Evolutionary conservation across 2,888 invertebrate species (phyloP).

Genomic region (Conus canariensis): DNA sequence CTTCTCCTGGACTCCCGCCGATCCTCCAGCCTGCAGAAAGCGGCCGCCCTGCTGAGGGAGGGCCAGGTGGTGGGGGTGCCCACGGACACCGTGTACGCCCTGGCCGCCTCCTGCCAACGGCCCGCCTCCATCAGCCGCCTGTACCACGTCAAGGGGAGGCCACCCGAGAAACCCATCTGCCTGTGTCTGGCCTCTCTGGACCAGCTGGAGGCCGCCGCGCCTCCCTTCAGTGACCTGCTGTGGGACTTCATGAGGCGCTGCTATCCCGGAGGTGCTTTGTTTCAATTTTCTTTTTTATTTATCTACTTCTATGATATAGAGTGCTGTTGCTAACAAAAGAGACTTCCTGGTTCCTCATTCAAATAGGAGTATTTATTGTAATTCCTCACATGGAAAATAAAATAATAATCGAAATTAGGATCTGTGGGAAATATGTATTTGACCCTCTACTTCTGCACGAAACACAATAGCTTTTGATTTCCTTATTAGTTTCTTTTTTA

Average conservation of each 20-base stretch:
- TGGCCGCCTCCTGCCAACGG: conserved; percentile 62
- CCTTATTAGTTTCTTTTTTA: too few relatives aligned
- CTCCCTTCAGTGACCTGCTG: conserved; percentile 59
- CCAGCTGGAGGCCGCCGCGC: conserved; percentile 58
- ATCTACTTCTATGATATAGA: background rate
- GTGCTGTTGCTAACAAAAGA: background rate
- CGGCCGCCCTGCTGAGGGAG: conserved; percentile 55
- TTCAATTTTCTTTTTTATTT: background rate
- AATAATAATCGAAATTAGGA: too few relatives aligned
- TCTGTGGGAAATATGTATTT: too few relatives aligned
- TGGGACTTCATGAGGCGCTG: conserved; percentile 64
- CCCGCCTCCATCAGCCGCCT: conserved; percentile 60
- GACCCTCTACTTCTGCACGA: too few relatives aligned
- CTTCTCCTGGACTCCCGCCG: conserved; percentile 57
- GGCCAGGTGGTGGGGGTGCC: conserved; percentile 62
- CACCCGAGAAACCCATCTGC: conserved; percentile 66
- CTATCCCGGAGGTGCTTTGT: conserved; percentile 58
- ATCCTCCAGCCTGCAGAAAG: conserved; percentile 53
- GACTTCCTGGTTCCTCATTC: too few relatives aligned
- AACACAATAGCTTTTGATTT: too few relatives aligned
- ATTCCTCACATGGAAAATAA: too few relatives aligned
- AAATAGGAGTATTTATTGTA: too few relatives aligned
- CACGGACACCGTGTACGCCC: conserved; percentile 66
- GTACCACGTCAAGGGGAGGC: conserved; percentile 64
- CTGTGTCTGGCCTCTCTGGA: conserved; percentile 64